Percentiles rank a stretch among this genome's conserved stretches.
phyloP scores from a whole-genome alignment of 1,140 invertebrate genomes.

The Platyura marginata region DNA sequence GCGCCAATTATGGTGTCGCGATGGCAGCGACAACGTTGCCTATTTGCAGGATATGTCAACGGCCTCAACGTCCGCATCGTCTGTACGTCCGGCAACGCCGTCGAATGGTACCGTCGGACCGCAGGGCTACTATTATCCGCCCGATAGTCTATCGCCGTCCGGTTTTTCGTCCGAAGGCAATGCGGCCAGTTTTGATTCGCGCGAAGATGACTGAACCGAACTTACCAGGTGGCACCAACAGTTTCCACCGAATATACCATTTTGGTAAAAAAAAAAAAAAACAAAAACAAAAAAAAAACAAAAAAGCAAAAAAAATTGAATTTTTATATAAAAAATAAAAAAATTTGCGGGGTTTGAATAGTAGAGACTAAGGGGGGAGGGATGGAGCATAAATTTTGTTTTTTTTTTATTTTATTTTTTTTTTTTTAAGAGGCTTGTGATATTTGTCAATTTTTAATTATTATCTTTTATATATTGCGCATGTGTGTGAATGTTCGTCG shows the following conservation, averaged over 20 bases:
- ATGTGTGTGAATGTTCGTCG: no score
- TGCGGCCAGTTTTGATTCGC: constrained; percentile 5
- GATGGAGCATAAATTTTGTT: no score
- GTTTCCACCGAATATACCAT: background rate
- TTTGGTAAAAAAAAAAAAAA: background rate
- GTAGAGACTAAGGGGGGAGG: no score
- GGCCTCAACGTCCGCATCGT: background rate
- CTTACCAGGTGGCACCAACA: background rate
- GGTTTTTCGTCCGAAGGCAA: constrained; percentile 19
- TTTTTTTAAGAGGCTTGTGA: no score
- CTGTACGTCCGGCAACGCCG: background rate
- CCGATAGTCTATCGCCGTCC: constrained; percentile 19
- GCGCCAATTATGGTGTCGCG: constrained; percentile 78
- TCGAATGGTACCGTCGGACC: background rate
- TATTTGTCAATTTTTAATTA: no score
- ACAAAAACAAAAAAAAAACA: no score
- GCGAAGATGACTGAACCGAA: background rate
- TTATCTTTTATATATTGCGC: no score
- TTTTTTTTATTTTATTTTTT: no score
- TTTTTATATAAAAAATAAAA: no score
- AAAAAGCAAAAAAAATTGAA: no score
- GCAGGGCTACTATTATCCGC: constrained; percentile 11
- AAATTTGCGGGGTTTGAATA: no score
- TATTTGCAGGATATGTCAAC: constrained; percentile 1
- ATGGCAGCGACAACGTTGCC: constrained; percentile 23